These are phyloP conservation scores for Hoplostethus mediterraneus DNA, from an alignment of 2,797 vertebrate genomes.

Conservation along the genomic window DNA sequence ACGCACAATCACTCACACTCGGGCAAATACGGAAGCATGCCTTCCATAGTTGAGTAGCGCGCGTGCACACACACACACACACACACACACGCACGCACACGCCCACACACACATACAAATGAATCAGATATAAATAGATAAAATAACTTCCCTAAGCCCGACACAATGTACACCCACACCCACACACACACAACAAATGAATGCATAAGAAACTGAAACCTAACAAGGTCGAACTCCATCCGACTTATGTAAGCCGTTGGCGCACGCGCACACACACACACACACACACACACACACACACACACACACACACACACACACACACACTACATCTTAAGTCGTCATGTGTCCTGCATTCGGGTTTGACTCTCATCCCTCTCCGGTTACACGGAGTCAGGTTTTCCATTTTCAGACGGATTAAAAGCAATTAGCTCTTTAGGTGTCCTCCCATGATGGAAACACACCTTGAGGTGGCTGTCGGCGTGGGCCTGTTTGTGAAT, in stretches of 20 bases:
- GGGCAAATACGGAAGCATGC: not conserved
- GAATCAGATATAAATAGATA: not conserved
- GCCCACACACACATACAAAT: constrained; percentile 4
- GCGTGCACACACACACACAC: not conserved
- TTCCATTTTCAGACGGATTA: constrained; percentile 20
- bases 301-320: too few species aligned
- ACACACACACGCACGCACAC: not conserved
- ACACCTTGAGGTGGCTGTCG: constrained; percentile 46
- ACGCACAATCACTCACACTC: constrained; percentile 31
- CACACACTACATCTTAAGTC: not conserved
- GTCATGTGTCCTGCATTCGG: constrained; percentile 1
- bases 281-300: not conserved
- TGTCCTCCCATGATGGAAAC: constrained; percentile 31
- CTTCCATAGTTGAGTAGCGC: too few species aligned
- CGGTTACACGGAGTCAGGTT: constrained; percentile 8
- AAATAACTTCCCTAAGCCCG: not conserved
- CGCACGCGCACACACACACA: not conserved
- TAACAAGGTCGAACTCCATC: not conserved
- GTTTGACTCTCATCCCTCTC: constrained; percentile 2
- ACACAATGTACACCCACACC: not conserved
- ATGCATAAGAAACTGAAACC: not conserved
- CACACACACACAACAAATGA: not conserved
- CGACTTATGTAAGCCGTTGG: not conserved
- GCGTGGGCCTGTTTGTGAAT: constrained; percentile 37
- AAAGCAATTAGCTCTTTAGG: constrained; percentile 2